phyloP scores from a whole-genome alignment of 2,888 invertebrate species.

The Allygus modestus region DNA sequence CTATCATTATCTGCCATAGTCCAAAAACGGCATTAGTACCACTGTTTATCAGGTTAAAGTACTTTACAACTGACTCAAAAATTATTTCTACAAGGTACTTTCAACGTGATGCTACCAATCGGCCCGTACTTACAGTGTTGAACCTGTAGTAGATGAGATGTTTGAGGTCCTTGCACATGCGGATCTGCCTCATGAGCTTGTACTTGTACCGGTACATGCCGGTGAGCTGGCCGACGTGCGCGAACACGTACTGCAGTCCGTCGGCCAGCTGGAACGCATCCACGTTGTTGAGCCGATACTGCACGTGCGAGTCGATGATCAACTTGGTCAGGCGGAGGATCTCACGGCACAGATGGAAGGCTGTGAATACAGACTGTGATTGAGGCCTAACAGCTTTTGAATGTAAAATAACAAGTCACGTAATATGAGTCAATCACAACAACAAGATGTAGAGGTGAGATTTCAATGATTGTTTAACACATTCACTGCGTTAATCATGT shows the following conservation, averaged over 20 bases:
- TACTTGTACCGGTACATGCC: conserved; percentile 99
- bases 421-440: no score
- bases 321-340: conserved; percentile 98
- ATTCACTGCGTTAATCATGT: no score
- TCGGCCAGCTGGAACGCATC: conserved; percentile 99
- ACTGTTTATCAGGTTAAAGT: no score
- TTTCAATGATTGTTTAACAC: no score
- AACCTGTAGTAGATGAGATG: conserved; percentile 99
- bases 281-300: conserved; percentile 99
- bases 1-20: no score
- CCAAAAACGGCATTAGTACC: no score
- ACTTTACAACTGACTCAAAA: no score
- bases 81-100: no score
- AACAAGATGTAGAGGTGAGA: no score
- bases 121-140: conserved; percentile 87
- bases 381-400: no score
- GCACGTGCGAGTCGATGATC: conserved; percentile 99
- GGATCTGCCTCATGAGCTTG: conserved; percentile 98
- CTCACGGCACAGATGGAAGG: conserved; percentile 99
- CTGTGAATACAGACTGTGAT: conserved; percentile 75
- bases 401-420: no score
- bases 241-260: conserved; percentile 99
- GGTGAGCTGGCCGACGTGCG: conserved; percentile 99
- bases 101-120: no score
- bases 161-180: conserved; percentile 99